Evolutionary conservation across 2,888 invertebrate genomes (phyloP).

Genomic region (Taphrorychus bicolor): DNA sequence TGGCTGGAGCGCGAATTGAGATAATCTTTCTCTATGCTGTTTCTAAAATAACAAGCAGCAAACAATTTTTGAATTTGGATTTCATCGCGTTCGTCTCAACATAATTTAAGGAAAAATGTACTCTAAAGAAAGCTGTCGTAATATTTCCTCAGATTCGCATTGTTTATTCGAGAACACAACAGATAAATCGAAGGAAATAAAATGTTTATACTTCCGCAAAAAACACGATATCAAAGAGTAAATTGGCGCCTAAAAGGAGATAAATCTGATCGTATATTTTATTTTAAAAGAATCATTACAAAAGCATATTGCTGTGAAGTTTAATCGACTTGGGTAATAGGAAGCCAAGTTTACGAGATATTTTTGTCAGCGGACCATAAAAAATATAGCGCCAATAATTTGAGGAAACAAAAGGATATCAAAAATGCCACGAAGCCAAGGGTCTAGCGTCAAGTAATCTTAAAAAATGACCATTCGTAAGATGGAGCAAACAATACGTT

Average conservation of each 20-base stretch:
- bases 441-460: constrained; percentile 41
- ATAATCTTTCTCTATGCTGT: constrained; percentile 13
- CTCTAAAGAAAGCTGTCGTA: background rate
- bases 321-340: constrained; percentile 24
- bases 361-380: constrained; percentile 26
- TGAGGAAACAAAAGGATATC: constrained; percentile 39
- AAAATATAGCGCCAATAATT: constrained; percentile 40
- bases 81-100: constrained; percentile 3
- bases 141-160: background rate
- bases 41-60: constrained; percentile 14
- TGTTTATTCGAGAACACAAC: background rate
- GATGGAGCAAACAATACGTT: constrained; percentile 41
- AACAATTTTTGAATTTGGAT: constrained; percentile 17
- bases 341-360: constrained; percentile 23
- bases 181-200: background rate
- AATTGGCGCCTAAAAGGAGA: background rate
- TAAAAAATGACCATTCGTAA: constrained; percentile 41
- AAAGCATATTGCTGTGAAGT: constrained; percentile 11
- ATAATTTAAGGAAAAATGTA: background rate
- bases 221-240: background rate
- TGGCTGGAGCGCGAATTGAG: constrained; percentile 15
- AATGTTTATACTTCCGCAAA: background rate
- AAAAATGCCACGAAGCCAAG: constrained; percentile 38
- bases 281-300: constrained; percentile 15
- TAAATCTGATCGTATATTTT: constrained; percentile 9